Base-by-base conservation (phyloP, 23 tunicate species). In the Trididemnum nubilum region DNA sequence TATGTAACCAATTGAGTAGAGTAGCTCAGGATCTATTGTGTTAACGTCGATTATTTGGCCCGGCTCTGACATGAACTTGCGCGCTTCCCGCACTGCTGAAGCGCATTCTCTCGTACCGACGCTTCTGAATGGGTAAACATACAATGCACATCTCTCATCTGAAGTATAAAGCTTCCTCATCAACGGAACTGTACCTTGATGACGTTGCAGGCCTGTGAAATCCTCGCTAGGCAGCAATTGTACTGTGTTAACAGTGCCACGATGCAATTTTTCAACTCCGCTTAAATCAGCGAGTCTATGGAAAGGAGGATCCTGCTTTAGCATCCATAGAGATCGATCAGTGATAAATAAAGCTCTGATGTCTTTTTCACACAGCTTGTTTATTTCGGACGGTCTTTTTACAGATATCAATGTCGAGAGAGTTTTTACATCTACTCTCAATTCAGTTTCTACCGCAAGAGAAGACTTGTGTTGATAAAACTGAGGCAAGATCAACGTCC, bases 401-500 rank as follows among this genome's bases (percentile, higher is more conserved):
- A 77, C 40, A 1, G 89, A 65, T 29, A 85, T 44, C 28, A 85
- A 35, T 64, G 28, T 22, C 0, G 65, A 30, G 2, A 85, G 82
- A 12, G 19, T 32, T 12, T 34, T 15, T 23, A 71, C 28, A 22
- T 83, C 86, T 30, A 83, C 37, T 51, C 86, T 50, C 51, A 71
- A 22, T 5, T 83, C 35, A 19, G 69, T 71, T 5, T 52, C 65
- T 30, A 83, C 86, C 23, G 63, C 49, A 0, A 51, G 36, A 23
- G 32, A 35, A 29, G 89, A 65, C 33, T 72, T 60, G 71, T 89
- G 95, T 61, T 84, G 79, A 28, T 30, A 50, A 61, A 89, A 89
- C 23, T 34, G 7, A 0, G 95, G 95, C 15, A 89, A 15, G 9
- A 89, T 82, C 26, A 89, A 37, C 0, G 95, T 89, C 3, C 95